Percentiles rank a stretch among this genome's conserved stretches.
These are phyloP conservation scores for Leptobrachium ailaonicum DNA, from an alignment of 2,113 vertebrate species.

Conservation along the genomic window DNA sequence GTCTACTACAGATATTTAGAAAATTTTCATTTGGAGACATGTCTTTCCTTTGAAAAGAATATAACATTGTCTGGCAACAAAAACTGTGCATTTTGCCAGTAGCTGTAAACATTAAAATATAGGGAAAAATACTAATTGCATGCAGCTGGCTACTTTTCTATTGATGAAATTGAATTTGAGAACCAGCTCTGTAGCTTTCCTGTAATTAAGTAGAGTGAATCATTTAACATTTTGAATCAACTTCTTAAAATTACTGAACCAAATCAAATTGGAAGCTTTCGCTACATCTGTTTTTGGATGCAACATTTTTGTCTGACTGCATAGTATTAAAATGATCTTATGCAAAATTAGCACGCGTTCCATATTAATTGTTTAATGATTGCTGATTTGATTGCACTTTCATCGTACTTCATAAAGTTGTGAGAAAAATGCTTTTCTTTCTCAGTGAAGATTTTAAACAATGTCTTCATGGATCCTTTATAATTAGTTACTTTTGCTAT, in stretches of 20 bases:
- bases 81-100: background rate
- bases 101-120: background rate
- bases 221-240: constrained; percentile 6
- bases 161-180: background rate
- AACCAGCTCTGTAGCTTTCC: background rate
- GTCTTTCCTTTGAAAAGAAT: background rate
- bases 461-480: too few relatives aligned
- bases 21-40: too few relatives aligned
- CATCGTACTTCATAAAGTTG: background rate
- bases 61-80: background rate
- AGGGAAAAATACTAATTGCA: background rate
- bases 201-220: constrained; percentile 6
- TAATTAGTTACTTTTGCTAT: too few relatives aligned
- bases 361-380: background rate
- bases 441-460: background rate
- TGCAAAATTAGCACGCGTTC: background rate
- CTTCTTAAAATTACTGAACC: constrained; percentile 3
- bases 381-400: background rate
- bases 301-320: background rate
- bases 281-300: background rate
- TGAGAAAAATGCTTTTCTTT: background rate
- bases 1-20: too few relatives aligned
- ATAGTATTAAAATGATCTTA: background rate
- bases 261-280: background rate
- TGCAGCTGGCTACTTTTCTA: background rate